Conservation (phyloP, 2,888 invertebrate species). For the Andrena praecox region DNA sequence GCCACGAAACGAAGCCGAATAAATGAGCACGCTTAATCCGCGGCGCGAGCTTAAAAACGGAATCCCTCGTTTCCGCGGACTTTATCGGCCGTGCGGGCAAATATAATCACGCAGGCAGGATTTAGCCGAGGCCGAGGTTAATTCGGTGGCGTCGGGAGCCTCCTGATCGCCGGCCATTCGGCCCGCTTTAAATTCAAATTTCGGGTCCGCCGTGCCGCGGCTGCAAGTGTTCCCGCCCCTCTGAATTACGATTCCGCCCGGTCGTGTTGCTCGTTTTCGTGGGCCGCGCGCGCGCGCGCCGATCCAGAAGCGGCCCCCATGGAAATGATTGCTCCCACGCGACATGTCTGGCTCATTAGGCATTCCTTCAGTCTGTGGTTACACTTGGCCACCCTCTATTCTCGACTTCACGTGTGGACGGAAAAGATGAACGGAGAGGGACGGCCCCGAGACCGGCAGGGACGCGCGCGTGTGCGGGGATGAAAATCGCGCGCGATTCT, state of each 20-base stretch:
- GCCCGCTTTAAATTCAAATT: slow-evolving; percentile 75
- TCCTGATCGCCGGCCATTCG: slow-evolving; percentile 70
- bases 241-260: slow-evolving; percentile 67
- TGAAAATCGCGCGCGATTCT: slow-evolving; percentile 41
- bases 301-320: slow-evolving; percentile 72
- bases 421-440: slow-evolving; percentile 49
- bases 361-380: slow-evolving; percentile 81
- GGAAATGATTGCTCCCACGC: slow-evolving; percentile 79
- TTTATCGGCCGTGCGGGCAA: slow-evolving; percentile 57
- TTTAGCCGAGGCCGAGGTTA: slow-evolving; percentile 64
- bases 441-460: slow-evolving; percentile 25
- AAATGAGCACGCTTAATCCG: slow-evolving; percentile 55
- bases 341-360: slow-evolving; percentile 81
- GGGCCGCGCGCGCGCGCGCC: slow-evolving; percentile 40
- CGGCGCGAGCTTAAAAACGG: slow-evolving; percentile 56
- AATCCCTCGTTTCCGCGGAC: slow-evolving; percentile 66
- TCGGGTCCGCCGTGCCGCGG: slow-evolving; percentile 41
- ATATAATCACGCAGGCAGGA: slow-evolving; percentile 60
- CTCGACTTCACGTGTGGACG: slow-evolving; percentile 48
- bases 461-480: neutral
- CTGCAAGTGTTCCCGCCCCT: slow-evolving; percentile 52
- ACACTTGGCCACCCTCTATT: slow-evolving; percentile 39
- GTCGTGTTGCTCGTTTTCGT: neutral
- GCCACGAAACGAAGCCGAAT: slow-evolving; percentile 48
- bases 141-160: slow-evolving; percentile 53